Conservation (phyloP, 2,888 invertebrate genomes). For the Agriopis marginaria region DNA sequence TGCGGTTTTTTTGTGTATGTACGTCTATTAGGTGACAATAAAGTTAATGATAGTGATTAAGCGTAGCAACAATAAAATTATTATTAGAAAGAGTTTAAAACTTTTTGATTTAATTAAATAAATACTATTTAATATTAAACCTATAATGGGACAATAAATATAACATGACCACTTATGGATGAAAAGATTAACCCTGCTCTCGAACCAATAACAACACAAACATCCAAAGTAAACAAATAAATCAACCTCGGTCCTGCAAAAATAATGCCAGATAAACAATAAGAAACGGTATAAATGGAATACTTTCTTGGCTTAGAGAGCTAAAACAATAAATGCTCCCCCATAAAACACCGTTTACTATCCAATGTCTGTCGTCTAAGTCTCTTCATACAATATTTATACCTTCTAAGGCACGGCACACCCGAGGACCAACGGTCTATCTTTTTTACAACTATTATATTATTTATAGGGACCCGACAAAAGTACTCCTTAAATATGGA, state of each 20-base stretch:
- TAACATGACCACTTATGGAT: background rate
- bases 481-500: constrained; percentile 43
- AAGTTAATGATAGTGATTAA: too few species aligned
- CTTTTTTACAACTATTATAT: constrained; percentile 57
- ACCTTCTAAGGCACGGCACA: constrained; percentile 50
- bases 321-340: constrained; percentile 80
- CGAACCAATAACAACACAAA: constrained; percentile 7
- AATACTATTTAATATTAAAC: too few species aligned
- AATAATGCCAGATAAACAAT: constrained; percentile 63
- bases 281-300: constrained; percentile 54
- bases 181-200: background rate
- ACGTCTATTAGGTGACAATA: too few species aligned
- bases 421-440: constrained; percentile 43
- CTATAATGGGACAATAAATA: background rate
- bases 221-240: constrained; percentile 46
- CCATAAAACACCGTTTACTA: constrained; percentile 80
- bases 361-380: constrained; percentile 74
- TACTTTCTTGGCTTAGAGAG: constrained; percentile 63
- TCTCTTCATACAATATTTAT: constrained; percentile 83
- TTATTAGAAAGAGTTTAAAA: too few species aligned
- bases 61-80: too few species aligned
- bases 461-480: constrained; percentile 51
- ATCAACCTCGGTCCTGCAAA: constrained; percentile 47
- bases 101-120: too few species aligned
- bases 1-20: too few species aligned